Percentiles rank a stretch among this genome's conserved stretches.
These are phyloP conservation scores for Phyllostomus discolor DNA, from an alignment of 2,113 vertebrate genomes.

Conservation along the genomic window DNA sequence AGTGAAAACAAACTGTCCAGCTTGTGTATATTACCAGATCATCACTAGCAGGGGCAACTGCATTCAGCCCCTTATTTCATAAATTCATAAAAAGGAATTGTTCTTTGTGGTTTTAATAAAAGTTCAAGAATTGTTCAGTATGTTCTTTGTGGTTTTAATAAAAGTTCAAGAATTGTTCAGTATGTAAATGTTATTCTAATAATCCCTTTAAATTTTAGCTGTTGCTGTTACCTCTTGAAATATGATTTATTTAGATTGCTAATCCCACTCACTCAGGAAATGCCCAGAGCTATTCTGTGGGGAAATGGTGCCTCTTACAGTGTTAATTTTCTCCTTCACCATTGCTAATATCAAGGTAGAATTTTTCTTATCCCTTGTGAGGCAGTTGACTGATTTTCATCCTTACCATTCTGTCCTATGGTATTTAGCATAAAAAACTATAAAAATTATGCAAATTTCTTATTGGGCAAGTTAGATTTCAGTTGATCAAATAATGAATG, in stretches of 20 bases:
- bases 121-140: conserved; percentile 92
- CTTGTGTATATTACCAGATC: conserved; percentile 82
- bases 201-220: conserved; percentile 93
- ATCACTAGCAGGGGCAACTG: conserved; percentile 84
- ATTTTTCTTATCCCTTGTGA: conserved; percentile 89
- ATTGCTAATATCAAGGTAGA: conserved; percentile 93
- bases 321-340: conserved; percentile 91
- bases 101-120: conserved; percentile 92
- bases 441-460: background rate
- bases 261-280: conserved; percentile 90
- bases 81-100: conserved; percentile 85
- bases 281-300: conserved; percentile 87
- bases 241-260: conserved; percentile 89
- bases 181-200: conserved; percentile 99
- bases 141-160: conserved; percentile 94
- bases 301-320: conserved; percentile 91
- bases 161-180: conserved; percentile 91
- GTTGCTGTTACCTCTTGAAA: conserved; percentile 91
- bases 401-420: conserved; percentile 91
- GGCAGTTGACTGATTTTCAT: conserved; percentile 92
- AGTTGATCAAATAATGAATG: background rate
- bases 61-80: conserved; percentile 84
- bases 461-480: background rate
- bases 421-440: conserved; percentile 90
- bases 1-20: conserved; percentile 82